Evolutionary conservation across 1,140 invertebrate genomes (phyloP).

Genomic region (Trachymyrmex septentrionalis): DNA sequence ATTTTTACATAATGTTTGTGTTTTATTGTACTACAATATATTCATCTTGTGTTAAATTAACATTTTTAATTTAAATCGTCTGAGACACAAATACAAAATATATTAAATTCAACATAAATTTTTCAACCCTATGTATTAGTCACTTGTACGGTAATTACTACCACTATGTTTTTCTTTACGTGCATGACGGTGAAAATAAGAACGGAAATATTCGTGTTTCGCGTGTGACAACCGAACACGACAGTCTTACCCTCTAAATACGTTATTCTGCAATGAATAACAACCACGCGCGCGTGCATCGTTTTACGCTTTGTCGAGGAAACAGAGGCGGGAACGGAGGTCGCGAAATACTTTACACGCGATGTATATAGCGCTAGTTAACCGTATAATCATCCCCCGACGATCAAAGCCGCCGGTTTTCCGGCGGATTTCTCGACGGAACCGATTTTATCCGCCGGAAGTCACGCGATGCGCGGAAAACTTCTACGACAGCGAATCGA

Average conservation of each 20-base stretch:
- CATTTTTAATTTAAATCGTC: too few relatives aligned
- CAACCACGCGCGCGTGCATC: slow-evolving; percentile 5
- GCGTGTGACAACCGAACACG: not conserved
- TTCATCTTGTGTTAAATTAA: too few relatives aligned
- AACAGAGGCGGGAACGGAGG: not conserved
- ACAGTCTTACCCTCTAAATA: slow-evolving; percentile 7
- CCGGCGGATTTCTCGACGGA: slow-evolving; percentile 43
- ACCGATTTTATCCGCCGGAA: slow-evolving; percentile 52
- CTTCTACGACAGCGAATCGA: slow-evolving; percentile 18
- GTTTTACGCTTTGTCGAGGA: slow-evolving; percentile 29
- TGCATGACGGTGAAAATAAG: not conserved
- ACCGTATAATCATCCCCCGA: slow-evolving; percentile 7
- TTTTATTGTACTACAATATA: too few relatives aligned
- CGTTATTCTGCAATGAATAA: slow-evolving; percentile 21
- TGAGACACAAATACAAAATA: too few relatives aligned
- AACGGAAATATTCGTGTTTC: slow-evolving; percentile 13
- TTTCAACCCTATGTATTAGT: too few relatives aligned
- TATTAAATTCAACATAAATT: too few relatives aligned
- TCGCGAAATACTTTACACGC: slow-evolving; percentile 43
- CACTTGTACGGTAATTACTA: too few relatives aligned
- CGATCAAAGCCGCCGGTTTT: slow-evolving; percentile 34
- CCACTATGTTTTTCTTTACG: too few relatives aligned
- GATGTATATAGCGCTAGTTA: not conserved
- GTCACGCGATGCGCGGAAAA: slow-evolving; percentile 63
- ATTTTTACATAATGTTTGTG: too few relatives aligned